Base-by-base conservation (phyloP, 2,888 invertebrate genomes). In the Monoplex corrugatus region DNA sequence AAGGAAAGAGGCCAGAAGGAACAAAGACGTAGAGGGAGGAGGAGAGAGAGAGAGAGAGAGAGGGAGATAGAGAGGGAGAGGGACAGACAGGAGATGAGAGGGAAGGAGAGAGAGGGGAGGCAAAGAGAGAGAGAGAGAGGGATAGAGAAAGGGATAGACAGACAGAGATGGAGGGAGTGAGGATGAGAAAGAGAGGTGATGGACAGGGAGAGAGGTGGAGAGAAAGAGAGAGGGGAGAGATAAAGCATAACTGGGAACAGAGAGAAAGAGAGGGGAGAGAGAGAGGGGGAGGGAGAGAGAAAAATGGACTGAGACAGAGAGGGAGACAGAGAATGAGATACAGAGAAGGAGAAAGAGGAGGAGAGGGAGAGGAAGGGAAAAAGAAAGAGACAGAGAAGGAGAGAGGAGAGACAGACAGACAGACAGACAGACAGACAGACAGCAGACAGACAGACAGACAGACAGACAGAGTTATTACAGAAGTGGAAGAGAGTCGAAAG, bases 81-180 rank as follows among this genome's bases (percentile, higher is more conserved):
- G 28, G 50, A 16, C 50, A 57, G 57, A 57, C 5, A 57, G 57
- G 28, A 1, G 28, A 28, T 2, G 19, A 57, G 57, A 16, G 10
- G 28, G 57, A 57, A 16, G 28, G 57, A 57, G 57, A 2, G 57
- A n/a, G n/a, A 13, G 10, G 8, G 16, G 10, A 50, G 50, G 16
- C 16, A 57, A 57, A 57, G 57, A 16, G 50, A 50, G 50, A 57
- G 10, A 57, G 28, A 57, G 57, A 57, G 28, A 2, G 57, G 32
- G 78, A 83, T 38, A 83, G 78, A 68, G 38, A 80, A 40, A 89
- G 83, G 68, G 72, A 72, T 23, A 86, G 88, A 86, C 32, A 84
- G 28, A 86, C 78, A 63, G 38, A 68, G 80, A 88, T 72, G 50
- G 35, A 72, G 78, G 88, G 86, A 72, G 83, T n/a, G n/a, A n/a